Evolutionary conservation across 1,140 invertebrate genomes (phyloP), one percentile per base, ranked within the genome.

Genomic region (Drosophila nikananu): DNA sequence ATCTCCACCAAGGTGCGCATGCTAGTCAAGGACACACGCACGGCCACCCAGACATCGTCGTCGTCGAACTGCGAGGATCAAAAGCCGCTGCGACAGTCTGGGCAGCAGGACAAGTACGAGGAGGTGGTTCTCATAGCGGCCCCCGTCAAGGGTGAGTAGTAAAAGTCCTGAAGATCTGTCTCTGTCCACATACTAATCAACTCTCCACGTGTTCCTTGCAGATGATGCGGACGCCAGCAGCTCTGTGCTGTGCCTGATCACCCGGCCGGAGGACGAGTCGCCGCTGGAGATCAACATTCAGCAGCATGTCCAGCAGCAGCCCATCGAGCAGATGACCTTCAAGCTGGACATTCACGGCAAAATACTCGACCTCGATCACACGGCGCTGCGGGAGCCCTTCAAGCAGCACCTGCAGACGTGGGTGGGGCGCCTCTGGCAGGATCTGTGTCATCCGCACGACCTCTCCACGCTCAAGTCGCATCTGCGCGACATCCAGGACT

Each of bases 261-360:
- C 97, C 73, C 95, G 96, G 75, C 96, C 95, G 90, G 97, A 99
- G 93, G 97, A 97, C 91, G 95, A 95, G 78, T 94, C 95, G 82
- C 94, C 95, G 83, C 93, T 95, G 76, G 94, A 96, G 80, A 95
- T 94, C 95, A 94, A 94, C 84, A 93, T 94, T 77, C 93, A 92
- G 91, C 93, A 94, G 94, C 92, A 93, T 49, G 83, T 92, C 49
- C 84, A 90, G 42, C 92, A 93, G 93, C 95, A 87, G 93, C 94
- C 86, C 94, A 90, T 97, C 80, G 97, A 98, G 93, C 97, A 98
- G 93, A 98, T 99, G 93, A 97, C 97, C 84, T 97, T 98, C 91
- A 97, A 97, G 94, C 95, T 99, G 91, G 97, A 98, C 94, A 94
- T 95, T 66, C 95, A 95, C 83, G 97, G 97, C 62, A 97, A 96